Base-by-base conservation (phyloP, 2,797 vertebrate genomes). In the Eremophila alpestris region DNA sequence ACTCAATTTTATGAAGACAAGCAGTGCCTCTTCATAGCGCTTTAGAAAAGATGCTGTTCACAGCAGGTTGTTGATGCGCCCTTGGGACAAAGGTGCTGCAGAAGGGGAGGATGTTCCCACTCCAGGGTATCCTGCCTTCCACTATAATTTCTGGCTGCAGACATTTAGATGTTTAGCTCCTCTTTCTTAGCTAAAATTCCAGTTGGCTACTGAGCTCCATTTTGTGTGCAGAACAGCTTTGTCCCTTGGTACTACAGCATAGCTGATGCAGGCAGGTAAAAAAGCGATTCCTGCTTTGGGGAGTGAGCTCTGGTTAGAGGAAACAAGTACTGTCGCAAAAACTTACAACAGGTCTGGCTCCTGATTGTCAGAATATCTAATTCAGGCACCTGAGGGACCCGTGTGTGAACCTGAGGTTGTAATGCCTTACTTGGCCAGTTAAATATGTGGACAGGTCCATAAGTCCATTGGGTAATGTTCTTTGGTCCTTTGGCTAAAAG, bases 141-240 rank as follows among this genome's bases (percentile, higher is more conserved):
- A 2, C 22, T 23, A 0, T 8, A 0, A 6, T 18, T 63, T 55
- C 32, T 63, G 65, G 29, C 16, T 64, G 65, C 24, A 46, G 19
- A 4, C 14, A 20, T 36, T 46, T 5, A 38, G 26, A 27, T 48
- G 7, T 60, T 70, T 11, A 30, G 22, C 13, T 3, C 9, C 6
- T 36, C n/a, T 49, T 60, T 36, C 41, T 23, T 15, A 20, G 32
- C 58, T 78, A 24, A 68, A 82, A 70, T 34, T 65, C 14, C n/a
- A 26, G 18, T 16, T 63, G 26, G 18, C 67, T 76, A 9, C 51
- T 34, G 51, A 59, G 24, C 21, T 56, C 54, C 10, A 3, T 75
- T 71, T 36, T 26, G 30, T 3, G 1, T 16, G 49, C 20, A 8
- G 46, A 86, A 46, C 13, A 32, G 46, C 34, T 79, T 38, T 10